phyloP scores from a whole-genome alignment of 2,888 invertebrate genomes.

The Cantharis flavilabris region DNA sequence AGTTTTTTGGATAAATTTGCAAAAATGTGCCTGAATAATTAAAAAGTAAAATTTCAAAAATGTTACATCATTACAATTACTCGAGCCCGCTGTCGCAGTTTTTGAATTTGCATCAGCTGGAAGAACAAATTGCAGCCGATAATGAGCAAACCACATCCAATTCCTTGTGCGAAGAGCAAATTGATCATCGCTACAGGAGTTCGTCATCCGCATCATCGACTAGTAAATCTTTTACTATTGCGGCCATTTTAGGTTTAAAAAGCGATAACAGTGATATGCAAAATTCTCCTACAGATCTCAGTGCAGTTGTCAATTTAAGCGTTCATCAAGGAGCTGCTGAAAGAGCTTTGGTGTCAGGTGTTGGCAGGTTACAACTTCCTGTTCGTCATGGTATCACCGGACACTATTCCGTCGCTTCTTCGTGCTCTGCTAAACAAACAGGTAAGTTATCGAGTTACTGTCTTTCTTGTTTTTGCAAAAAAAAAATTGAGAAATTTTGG shows the following conservation, averaged over 20 bases:
- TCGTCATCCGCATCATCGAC: constrained; percentile 42
- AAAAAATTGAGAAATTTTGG: no score
- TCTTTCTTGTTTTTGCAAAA: not conserved
- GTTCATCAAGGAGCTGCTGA: constrained; percentile 55
- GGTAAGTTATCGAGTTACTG: constrained; percentile 24
- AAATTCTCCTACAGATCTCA: constrained; percentile 42
- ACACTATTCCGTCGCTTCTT: constrained; percentile 43
- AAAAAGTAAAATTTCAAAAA: constrained; percentile 27
- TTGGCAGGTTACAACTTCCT: constrained; percentile 51
- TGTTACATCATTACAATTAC: constrained; percentile 54
- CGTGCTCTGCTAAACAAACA: constrained; percentile 35
- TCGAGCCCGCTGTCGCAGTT: constrained; percentile 53
- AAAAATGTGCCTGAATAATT: not conserved
- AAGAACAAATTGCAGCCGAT: constrained; percentile 44
- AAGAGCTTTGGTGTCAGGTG: constrained; percentile 44
- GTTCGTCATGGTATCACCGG: constrained; percentile 45
- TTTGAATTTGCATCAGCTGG: constrained; percentile 51
- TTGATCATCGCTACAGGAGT: constrained; percentile 46
- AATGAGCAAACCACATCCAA: constrained; percentile 43
- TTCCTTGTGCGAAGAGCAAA: constrained; percentile 48
- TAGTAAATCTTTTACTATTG: constrained; percentile 78
- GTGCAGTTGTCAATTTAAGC: constrained; percentile 59
- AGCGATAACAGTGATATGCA: constrained; percentile 41
- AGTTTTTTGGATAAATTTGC: not conserved
- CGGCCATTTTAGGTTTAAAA: constrained; percentile 81